Evolutionary conservation across 2,888 invertebrate species (phyloP), one percentile per base, ranked within the genome.

Genomic region (Lycaena phlaeas): DNA sequence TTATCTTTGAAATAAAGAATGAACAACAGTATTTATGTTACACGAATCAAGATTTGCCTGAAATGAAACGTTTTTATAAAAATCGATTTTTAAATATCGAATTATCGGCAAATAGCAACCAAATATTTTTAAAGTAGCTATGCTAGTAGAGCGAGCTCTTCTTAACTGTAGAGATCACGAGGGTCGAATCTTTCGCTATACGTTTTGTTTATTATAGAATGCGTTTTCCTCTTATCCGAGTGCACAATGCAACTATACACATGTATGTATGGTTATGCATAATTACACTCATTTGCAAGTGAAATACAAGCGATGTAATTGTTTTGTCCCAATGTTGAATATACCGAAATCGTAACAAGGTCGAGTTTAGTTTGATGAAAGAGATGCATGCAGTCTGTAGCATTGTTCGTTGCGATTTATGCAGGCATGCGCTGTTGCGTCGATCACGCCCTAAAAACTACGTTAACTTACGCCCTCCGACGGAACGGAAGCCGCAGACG

Each of bases 371-470:
- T 46, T 40, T 45, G 45, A 41, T 43, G 50, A 48, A 49, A 50
- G 53, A 51, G 46, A 51, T 54, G 54, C 51, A 51, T 44, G 49
- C 44, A 52, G 51, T 56, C 54, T 53, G 53, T 52, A 58, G 56
- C 58, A 62, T 62, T 57, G 59, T 61, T 66, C 59, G 56, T 55
- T 69, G 76, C 70, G 78, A 72, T 72, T 72, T 69, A 75, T 73
- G 72, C 73, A 75, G 65, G 68, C 77, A 77, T 76, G 77, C 76
- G 77, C 73, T 56, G 74, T 71, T 69, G 70, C 64, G 64, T 61
- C 67, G 68, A 73, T 78, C 77, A 77, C 79, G 79, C 81, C 78
- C 75, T 73, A 73, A 78, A 78, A 78, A 77, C 71, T 53, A 54
- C 64, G 63, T 59, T 75, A 81, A 78, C 68, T 61, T 69, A 53